A percentile compares a stretch with the other conserved stretches of the same genome.
Conservation (phyloP, 37 sponge, comb jelly and placozoan species). For the Axinella damicornis region DNA sequence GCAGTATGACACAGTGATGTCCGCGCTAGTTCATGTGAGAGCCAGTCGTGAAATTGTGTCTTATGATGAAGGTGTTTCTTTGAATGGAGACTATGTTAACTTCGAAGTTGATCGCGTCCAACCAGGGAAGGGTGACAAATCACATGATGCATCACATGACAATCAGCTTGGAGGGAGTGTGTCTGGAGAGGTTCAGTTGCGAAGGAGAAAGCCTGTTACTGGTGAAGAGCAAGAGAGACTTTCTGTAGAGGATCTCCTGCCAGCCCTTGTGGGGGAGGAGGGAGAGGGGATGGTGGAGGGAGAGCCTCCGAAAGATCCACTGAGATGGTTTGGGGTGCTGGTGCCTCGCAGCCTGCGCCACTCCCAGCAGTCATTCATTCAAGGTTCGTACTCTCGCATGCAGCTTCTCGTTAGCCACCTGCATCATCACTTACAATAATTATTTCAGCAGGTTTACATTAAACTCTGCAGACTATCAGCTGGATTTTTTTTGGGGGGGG, state of each 20-base stretch:
- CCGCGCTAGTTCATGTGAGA: conserved; percentile 30
- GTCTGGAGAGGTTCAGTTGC: too few relatives aligned
- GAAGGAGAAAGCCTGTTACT: neutral
- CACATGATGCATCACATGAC: too few relatives aligned
- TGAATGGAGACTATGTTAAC: neutral
- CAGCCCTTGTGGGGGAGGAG: neutral
- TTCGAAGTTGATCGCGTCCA: conserved; percentile 21
- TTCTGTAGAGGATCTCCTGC: conserved; percentile 29
- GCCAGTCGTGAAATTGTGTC: too few relatives aligned
- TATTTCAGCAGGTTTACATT: too few relatives aligned
- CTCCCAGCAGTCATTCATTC: conserved; percentile 67
- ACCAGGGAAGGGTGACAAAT: neutral
- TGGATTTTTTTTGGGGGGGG: too few relatives aligned
- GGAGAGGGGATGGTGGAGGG: neutral
- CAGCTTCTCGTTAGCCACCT: too few relatives aligned
- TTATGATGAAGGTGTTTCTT: neutral
- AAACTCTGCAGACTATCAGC: too few relatives aligned
- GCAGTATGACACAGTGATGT: conserved; percentile 78
- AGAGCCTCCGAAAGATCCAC: conserved; percentile 53
- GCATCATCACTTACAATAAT: too few relatives aligned
- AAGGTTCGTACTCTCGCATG: too few relatives aligned
- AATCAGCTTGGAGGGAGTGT: too few relatives aligned
- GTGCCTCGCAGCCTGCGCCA: conserved; percentile 62
- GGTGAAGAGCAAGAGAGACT: neutral
- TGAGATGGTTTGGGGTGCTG: conserved; percentile 86